Percentiles rank a stretch among this genome's conserved stretches.
Conservation (phyloP, 1,140 invertebrate species). For the Drosophila miranda region DNA sequence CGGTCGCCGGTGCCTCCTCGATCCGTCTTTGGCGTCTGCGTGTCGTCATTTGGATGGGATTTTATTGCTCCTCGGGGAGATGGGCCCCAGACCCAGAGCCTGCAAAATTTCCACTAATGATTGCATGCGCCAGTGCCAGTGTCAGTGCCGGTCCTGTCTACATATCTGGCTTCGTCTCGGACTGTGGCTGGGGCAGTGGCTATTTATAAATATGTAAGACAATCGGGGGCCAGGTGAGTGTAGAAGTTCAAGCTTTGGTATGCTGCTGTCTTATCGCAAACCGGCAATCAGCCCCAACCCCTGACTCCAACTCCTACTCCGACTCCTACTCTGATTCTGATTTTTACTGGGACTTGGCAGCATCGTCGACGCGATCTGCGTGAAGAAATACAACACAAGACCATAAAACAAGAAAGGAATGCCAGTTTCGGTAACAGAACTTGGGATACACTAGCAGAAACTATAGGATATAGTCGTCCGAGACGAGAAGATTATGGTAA, state of each 20-base stretch:
- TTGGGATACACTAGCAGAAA: constrained; percentile 5
- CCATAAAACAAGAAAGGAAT: constrained; percentile 61
- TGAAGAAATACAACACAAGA: constrained; percentile 71
- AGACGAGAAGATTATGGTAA: too few species aligned
- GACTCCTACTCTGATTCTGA: constrained; percentile 30
- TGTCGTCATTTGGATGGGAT: constrained; percentile 73
- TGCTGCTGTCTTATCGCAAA: constrained; percentile 71
- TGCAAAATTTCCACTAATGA: constrained; percentile 69
- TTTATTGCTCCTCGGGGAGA: constrained; percentile 59
- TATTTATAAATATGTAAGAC: constrained; percentile 74
- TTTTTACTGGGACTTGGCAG: constrained; percentile 18
- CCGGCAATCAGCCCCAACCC: constrained; percentile 54
- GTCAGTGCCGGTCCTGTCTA: constrained; percentile 8
- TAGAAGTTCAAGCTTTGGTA: constrained; percentile 63
- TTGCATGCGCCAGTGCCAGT: constrained; percentile 66
- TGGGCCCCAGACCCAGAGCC: constrained; percentile 10
- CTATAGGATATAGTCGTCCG: neutral
- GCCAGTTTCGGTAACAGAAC: constrained; percentile 15
- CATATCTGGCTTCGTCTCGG: neutral
- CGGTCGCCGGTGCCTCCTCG: constrained; percentile 48
- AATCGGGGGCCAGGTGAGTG: constrained; percentile 36
- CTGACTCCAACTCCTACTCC: constrained; percentile 10
- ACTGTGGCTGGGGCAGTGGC: constrained; percentile 23
- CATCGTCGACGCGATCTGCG: constrained; percentile 69
- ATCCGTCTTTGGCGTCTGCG: constrained; percentile 66